A percentile compares a stretch with the other conserved stretches of the same genome.
Conservation (phyloP, 2,888 invertebrate species). For the Drosophila pseudotakahashii region DNA sequence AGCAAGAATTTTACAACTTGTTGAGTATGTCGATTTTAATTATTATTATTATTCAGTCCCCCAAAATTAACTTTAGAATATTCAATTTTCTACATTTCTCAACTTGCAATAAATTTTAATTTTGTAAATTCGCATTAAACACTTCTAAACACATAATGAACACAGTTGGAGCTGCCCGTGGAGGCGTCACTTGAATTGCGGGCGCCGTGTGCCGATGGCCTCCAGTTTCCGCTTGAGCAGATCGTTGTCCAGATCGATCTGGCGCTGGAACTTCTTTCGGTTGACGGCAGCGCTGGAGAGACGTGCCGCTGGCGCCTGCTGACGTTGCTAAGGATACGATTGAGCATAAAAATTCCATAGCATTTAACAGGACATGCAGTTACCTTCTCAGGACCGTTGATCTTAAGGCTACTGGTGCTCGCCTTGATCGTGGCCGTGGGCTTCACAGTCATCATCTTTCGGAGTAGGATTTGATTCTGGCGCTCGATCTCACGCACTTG, state of each 20-base stretch:
- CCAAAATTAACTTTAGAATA: slow-evolving; percentile 7
- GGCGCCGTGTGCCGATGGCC: slow-evolving; percentile 74
- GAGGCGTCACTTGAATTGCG: slow-evolving; percentile 60
- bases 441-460: slow-evolving; percentile 86
- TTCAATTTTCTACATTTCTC: slow-evolving; percentile 19
- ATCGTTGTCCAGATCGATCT: slow-evolving; percentile 87
- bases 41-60: neutral
- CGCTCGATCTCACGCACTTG: slow-evolving; percentile 87
- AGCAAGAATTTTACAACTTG: neutral
- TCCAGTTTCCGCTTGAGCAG: slow-evolving; percentile 84
- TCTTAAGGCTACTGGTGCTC: slow-evolving; percentile 37
- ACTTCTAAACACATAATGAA: slow-evolving; percentile 58
- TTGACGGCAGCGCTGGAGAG: slow-evolving; percentile 85
- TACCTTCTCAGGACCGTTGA: slow-evolving; percentile 17
- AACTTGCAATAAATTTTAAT: slow-evolving; percentile 77
- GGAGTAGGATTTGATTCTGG: slow-evolving; percentile 86
- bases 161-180: slow-evolving; percentile 23
- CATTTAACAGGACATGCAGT: neutral
- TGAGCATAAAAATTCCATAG: neutral
- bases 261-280: slow-evolving; percentile 86
- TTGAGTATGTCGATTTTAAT: no score
- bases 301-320: slow-evolving; percentile 48
- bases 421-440: slow-evolving; percentile 62
- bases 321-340: slow-evolving; percentile 18
- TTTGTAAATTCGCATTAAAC: slow-evolving; percentile 68